These are phyloP conservation scores for Periophthalmus modestus DNA, from an alignment of 2,113 vertebrate genomes.

Conservation along the genomic window DNA sequence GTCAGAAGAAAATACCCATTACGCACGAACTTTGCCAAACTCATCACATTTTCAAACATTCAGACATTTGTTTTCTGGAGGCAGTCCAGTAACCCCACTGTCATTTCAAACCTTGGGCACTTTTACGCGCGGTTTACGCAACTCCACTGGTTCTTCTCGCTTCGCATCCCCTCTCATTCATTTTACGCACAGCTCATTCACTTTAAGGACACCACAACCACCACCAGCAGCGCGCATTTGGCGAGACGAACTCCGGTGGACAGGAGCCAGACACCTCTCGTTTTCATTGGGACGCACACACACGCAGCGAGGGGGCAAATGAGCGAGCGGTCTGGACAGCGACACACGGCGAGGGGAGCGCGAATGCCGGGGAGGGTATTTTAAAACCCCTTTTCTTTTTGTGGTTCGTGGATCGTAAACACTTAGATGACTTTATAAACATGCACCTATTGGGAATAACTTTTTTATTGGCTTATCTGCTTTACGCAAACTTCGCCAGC, in stretches of 20 bases:
- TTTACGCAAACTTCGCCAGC: constrained; percentile 66
- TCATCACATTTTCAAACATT: not conserved
- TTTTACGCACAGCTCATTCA: constrained; percentile 14
- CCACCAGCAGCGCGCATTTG: not conserved
- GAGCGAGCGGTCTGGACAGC: constrained; percentile 17
- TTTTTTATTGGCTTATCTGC: constrained; percentile 62
- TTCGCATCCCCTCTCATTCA: constrained; percentile 34
- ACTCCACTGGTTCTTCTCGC: not conserved
- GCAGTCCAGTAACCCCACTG: not conserved
- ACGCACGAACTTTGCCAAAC: not conserved
- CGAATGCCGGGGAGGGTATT: constrained; percentile 14
- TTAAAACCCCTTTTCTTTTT: constrained; percentile 14
- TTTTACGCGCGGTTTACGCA: not conserved
- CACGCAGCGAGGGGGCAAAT: constrained; percentile 11
- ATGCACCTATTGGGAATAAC: constrained; percentile 76
- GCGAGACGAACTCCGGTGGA: constrained; percentile 2
- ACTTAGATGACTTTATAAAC: constrained; percentile 38
- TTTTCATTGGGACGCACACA: not conserved
- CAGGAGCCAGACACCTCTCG: not conserved
- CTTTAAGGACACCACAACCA: constrained; percentile 3
- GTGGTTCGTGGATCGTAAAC: constrained; percentile 36
- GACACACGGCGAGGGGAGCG: constrained; percentile 22
- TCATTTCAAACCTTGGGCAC: not conserved
- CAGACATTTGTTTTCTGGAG: constrained; percentile 48
- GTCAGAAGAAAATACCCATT: constrained; percentile 7